Evolutionary conservation across 2,113 vertebrate genomes (phyloP), one percentile per base, ranked within the genome.

Genomic region (Casuarius casuarius): DNA sequence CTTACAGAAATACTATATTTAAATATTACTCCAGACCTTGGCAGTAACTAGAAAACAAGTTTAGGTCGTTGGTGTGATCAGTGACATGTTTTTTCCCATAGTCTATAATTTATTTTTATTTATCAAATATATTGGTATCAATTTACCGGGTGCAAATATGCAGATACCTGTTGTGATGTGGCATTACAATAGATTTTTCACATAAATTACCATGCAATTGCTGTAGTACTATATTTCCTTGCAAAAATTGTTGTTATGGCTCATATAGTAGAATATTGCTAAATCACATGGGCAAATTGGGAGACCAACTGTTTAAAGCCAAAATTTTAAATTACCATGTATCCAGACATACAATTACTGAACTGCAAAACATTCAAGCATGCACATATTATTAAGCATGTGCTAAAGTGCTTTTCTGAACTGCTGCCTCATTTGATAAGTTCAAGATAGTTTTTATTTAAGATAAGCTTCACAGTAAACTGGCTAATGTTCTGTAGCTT

Each of bases 341-440:
- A 26, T 92, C 76, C 90, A 89, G 78, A 76, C 63, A 33, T 52
- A 63, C 5, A 62, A 0, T 90, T 92, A 75, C 3, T 0, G 80
- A 90, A 72, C 14, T 85, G 67, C 61, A 77, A 74, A 90, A 82
- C 48, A 40, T 90, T 91, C 0, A 3, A 84, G 93, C 87, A 61
- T 82, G 78, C 21, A 0, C 87, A 49, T 85, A 40, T 90, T 91
- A 66, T 46, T 87, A 89, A 92, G 65, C 92, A 89, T 92, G 71
- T 88, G 87, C 84, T 95, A 17, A 95, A 97, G 95, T 97, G 95
- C 94, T 97, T 96, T 95, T 95, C 87, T 91, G 75, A 96, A 92
- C 92, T 91, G 61, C 94, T 95, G 93, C 93, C 91, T 97, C 61
- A 0, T 94, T 90, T 94, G 91, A 20, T 91, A 95, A 94, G 79